These are phyloP conservation scores for Rhopalosiphum padi DNA, from an alignment of 1,140 invertebrate genomes.

Conservation along the genomic window DNA sequence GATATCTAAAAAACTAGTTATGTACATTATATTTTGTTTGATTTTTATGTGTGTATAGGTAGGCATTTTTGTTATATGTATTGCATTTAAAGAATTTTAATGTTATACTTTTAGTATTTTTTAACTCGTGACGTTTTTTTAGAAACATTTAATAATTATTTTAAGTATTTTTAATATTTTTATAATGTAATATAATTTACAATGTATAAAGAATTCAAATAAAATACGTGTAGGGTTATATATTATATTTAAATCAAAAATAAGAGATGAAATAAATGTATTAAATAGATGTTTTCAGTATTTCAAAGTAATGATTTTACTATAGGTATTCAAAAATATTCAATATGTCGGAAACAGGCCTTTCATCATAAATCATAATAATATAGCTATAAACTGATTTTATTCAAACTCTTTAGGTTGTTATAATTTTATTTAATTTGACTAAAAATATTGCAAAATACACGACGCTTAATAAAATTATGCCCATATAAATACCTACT, in stretches of 20 bases:
- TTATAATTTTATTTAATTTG: background rate
- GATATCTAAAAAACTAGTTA: background rate
- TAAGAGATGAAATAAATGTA: background rate
- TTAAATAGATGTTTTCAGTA: background rate
- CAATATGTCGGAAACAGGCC: background rate
- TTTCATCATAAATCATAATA: background rate
- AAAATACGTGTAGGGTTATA: background rate
- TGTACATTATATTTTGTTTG: background rate
- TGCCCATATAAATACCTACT: background rate
- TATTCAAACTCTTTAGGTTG: background rate
- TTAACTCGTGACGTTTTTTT: background rate
- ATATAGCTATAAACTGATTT: background rate
- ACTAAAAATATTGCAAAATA: background rate
- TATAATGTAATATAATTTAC: background rate
- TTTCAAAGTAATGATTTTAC: background rate
- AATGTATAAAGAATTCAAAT: background rate
- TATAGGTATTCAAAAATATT: background rate
- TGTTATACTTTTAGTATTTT: background rate
- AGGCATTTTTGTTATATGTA: background rate
- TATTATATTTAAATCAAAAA: background rate
- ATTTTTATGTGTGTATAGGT: background rate
- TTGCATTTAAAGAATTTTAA: background rate
- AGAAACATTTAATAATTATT: conserved; percentile 2
- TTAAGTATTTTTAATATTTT: conserved; percentile 7
- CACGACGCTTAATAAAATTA: background rate